Conservation (phyloP, 1,140 invertebrate genomes). For the Bombus breviceps region DNA sequence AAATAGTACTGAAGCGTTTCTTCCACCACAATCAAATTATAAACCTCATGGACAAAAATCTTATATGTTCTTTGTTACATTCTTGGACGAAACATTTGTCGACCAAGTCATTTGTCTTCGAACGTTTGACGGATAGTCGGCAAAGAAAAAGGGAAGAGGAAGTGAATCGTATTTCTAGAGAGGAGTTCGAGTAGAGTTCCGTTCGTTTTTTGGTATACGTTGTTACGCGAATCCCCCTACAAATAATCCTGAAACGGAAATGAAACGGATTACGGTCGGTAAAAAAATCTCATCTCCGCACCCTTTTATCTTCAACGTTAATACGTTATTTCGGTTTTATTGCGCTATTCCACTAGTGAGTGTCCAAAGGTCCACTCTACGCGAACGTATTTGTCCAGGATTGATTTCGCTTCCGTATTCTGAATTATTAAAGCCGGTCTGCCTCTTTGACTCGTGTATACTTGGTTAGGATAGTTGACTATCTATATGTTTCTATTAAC, state of each 20-base stretch:
- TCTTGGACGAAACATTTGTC: not conserved
- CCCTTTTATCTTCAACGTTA: constrained; percentile 23
- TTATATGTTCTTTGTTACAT: too few relatives aligned
- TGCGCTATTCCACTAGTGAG: not conserved
- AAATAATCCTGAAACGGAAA: constrained; percentile 27
- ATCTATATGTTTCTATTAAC: too few relatives aligned
- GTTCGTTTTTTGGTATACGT: not conserved
- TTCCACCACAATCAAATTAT: not conserved
- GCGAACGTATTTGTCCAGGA: not conserved
- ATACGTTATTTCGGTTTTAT: constrained; percentile 44
- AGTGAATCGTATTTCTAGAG: not conserved
- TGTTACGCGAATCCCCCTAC: constrained; percentile 20
- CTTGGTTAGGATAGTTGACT: not conserved
- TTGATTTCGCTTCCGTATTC: not conserved
- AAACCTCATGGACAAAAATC: not conserved
- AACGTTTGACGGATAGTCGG: not conserved
- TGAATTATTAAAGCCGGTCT: not conserved
- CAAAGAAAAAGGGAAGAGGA: too few relatives aligned
- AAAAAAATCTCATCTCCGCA: constrained; percentile 37
- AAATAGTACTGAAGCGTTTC: too few relatives aligned
- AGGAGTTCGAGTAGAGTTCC: not conserved
- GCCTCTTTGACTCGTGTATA: not conserved
- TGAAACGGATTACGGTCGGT: not conserved
- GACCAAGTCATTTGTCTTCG: not conserved
- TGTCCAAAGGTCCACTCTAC: too few relatives aligned